Percentiles rank a stretch among this genome's conserved stretches.
These are phyloP conservation scores for Pelochelys cantorii DNA, from an alignment of 2,797 vertebrate genomes.

Conservation along the genomic window DNA sequence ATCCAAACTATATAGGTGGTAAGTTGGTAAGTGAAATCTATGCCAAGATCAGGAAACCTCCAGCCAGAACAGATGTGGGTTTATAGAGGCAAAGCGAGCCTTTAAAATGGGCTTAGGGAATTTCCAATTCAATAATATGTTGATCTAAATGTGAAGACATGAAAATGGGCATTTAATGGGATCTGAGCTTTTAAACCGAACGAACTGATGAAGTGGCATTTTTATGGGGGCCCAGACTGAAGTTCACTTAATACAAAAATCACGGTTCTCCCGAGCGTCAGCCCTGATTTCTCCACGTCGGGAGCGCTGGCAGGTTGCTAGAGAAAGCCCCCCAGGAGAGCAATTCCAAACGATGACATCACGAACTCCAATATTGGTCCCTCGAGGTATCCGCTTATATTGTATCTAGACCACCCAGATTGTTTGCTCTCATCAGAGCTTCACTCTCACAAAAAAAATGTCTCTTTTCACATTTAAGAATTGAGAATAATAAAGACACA, in stretches of 20 bases:
- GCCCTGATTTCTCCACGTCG: not conserved
- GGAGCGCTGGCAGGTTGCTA: not conserved
- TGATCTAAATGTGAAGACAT: not conserved
- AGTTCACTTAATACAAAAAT: not conserved
- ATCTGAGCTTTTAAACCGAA: not conserved
- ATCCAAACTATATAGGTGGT: constrained; percentile 14
- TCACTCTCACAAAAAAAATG: not conserved
- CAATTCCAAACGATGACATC: fast-evolving
- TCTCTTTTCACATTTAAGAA: not conserved
- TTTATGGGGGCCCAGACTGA: not conserved
- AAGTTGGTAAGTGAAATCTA: constrained; percentile 2
- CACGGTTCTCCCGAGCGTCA: fast-evolving
- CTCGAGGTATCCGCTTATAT: not conserved
- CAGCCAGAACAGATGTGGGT: constrained; percentile 44
- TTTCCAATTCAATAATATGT: not conserved
- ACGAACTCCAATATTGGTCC: not conserved
- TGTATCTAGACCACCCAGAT: constrained; percentile 37
- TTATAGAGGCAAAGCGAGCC: constrained; percentile 35
- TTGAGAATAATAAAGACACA: not conserved
- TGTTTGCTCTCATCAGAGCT: not conserved
- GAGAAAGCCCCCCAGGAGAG: not conserved
- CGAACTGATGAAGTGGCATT: not conserved
- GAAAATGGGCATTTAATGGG: constrained; percentile 4
- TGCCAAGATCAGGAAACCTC: constrained; percentile 31
- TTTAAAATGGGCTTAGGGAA: constrained; percentile 17